Conservation (phyloP, 2,888 invertebrate species). For the Endomychus coccineus region DNA sequence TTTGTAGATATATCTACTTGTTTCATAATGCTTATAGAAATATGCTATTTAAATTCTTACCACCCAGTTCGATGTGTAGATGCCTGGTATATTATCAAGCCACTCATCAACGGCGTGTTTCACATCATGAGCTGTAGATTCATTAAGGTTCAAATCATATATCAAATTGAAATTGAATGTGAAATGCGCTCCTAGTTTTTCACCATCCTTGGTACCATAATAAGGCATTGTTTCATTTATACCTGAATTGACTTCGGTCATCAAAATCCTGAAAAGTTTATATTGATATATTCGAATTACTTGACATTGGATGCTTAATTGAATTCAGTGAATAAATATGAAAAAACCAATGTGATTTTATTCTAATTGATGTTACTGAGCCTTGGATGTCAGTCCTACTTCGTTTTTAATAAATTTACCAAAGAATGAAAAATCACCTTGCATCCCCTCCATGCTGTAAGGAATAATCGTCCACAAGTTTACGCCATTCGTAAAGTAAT, state of each 20-base stretch:
- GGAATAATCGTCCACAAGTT: constrained; percentile 52
- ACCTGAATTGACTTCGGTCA: constrained; percentile 67
- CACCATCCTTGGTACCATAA: constrained; percentile 51
- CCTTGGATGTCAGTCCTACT: too few species aligned
- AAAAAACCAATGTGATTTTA: too few species aligned
- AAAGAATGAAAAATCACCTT: constrained; percentile 24
- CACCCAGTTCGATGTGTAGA: constrained; percentile 66
- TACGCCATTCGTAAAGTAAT: constrained; percentile 60
- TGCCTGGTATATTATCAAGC: constrained; percentile 58
- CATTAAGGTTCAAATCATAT: constrained; percentile 46
- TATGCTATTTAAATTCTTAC: too few species aligned
- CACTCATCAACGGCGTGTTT: constrained; percentile 52
- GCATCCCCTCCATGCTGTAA: constrained; percentile 38
- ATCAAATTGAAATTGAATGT: constrained; percentile 74
- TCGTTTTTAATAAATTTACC: too few species aligned
- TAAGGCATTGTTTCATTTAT: constrained; percentile 55
- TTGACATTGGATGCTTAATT: too few species aligned
- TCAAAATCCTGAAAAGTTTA: constrained; percentile 56
- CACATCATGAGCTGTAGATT: constrained; percentile 54
- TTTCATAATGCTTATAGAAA: too few species aligned
- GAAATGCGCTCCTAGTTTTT: constrained; percentile 57
- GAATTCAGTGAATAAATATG: too few species aligned
- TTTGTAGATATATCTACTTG: too few species aligned
- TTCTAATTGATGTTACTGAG: too few species aligned
- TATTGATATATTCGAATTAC: too few species aligned